phyloP scores from a whole-genome alignment of 2,113 vertebrate species.

The Poecilia latipinna region DNA sequence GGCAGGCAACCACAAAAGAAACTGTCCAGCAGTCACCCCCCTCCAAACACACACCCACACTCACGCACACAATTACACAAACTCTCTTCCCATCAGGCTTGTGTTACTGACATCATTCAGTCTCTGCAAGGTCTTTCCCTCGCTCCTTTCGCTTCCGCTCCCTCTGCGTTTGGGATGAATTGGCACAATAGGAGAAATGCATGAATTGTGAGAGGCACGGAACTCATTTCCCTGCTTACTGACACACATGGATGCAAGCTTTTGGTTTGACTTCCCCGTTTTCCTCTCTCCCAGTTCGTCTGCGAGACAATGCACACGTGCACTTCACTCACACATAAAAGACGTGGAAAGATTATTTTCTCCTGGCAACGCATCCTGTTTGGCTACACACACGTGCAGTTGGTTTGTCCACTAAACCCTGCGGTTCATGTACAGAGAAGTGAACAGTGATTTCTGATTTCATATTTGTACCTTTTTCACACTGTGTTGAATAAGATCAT shows the following conservation, averaged over 20 bases:
- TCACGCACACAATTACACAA: slow-evolving; percentile 26
- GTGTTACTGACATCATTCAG: slow-evolving; percentile 73
- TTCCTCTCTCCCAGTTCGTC: slow-evolving; percentile 42
- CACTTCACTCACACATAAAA: slow-evolving; percentile 28
- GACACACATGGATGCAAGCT: slow-evolving; percentile 68
- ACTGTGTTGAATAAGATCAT: not conserved
- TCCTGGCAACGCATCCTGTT: slow-evolving; percentile 53
- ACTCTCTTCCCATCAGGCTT: slow-evolving; percentile 44
- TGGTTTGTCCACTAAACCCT: slow-evolving; percentile 34
- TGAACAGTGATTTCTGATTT: not conserved
- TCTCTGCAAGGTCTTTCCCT: slow-evolving; percentile 68
- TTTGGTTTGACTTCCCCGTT: slow-evolving; percentile 46
- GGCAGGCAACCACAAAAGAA: slow-evolving; percentile 60
- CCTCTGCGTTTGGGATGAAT: slow-evolving; percentile 62
- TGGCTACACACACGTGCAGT: slow-evolving; percentile 50
- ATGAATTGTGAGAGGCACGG: slow-evolving; percentile 54
- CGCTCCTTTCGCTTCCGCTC: slow-evolving; percentile 35
- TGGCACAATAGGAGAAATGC: slow-evolving; percentile 61
- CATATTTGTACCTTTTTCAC: not conserved
- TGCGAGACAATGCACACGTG: slow-evolving; percentile 55
- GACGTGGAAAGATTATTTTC: slow-evolving; percentile 26
- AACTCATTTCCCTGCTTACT: slow-evolving; percentile 65
- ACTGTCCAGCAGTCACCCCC: slow-evolving; percentile 39
- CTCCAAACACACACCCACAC: slow-evolving; percentile 32
- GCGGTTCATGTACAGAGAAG: not conserved